These are phyloP conservation scores for Emydura subglobosa DNA, from an alignment of 2,113 vertebrate genomes.

Conservation along the genomic window DNA sequence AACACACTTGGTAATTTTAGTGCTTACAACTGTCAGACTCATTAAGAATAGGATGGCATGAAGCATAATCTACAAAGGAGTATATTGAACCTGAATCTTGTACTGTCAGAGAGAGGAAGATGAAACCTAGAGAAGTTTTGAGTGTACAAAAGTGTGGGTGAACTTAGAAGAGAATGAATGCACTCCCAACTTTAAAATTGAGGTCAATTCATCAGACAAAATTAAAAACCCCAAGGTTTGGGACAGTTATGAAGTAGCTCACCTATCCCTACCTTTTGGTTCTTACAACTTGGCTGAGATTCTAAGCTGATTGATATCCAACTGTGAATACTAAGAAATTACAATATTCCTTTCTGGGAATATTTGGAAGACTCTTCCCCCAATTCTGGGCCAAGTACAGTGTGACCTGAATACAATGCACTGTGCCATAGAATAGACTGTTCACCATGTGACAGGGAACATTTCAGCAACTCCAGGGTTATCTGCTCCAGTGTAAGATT, in stretches of 20 bases:
- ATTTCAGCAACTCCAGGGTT: not conserved
- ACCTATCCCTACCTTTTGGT: not conserved
- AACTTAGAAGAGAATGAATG: too few species aligned
- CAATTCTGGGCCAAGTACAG: not conserved
- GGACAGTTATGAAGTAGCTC: not conserved
- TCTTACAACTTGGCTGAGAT: not conserved
- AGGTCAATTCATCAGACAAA: too few species aligned
- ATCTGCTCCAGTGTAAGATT: conserved; percentile 23
- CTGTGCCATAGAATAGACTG: too few species aligned
- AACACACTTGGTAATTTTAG: not conserved
- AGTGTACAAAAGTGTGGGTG: not conserved
- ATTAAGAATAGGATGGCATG: not conserved
- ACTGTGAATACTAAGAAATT: not conserved
- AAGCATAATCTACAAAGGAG: not conserved
- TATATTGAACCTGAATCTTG: not conserved
- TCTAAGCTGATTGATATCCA: not conserved
- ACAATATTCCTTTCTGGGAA: not conserved
- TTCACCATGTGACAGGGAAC: not conserved
- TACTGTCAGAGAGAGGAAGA: not conserved
- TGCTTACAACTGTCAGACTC: not conserved
- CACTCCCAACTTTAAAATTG: not conserved
- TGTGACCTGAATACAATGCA: too few species aligned
- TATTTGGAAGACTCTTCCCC: not conserved
- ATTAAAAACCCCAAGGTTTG: not conserved
- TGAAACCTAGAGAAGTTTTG: not conserved